These are phyloP conservation scores for Pseudocheirus occidentalis DNA, from an alignment of 2,797 vertebrate genomes.

Conservation along the genomic window DNA sequence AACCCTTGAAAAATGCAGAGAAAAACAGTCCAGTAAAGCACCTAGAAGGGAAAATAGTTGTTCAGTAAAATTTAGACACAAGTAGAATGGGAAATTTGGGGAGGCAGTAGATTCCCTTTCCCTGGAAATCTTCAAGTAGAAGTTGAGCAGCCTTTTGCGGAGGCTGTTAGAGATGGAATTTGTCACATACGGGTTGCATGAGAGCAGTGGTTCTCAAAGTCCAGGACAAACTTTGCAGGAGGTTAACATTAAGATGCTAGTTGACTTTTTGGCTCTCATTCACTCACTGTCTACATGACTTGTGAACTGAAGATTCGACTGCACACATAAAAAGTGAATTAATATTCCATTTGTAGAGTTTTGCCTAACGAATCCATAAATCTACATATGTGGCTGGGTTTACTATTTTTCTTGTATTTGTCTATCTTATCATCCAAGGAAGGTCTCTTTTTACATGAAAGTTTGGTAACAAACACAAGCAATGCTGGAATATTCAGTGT, in stretches of 20 bases:
- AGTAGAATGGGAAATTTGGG: neutral
- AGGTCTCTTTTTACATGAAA: neutral
- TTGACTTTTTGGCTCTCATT: neutral
- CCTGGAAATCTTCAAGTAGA: neutral
- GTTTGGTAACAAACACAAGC: neutral
- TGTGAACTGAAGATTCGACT: neutral
- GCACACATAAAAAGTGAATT: neutral
- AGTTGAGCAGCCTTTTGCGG: neutral
- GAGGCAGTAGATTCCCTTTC: neutral
- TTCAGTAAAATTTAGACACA: neutral
- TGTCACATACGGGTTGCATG: neutral
- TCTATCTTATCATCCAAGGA: neutral
- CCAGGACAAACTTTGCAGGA: neutral
- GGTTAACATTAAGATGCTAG: neutral
- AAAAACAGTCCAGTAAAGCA: neutral
- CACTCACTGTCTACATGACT: neutral
- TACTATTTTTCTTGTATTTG: neutral
- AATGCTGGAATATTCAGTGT: neutral
- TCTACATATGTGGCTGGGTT: neutral
- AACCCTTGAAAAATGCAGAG: neutral
- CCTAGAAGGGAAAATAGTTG: neutral
- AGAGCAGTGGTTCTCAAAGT: neutral
- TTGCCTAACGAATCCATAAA: neutral
- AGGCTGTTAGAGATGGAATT: neutral
- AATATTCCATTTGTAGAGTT: neutral